Conservation (phyloP, 2,888 invertebrate species). For the Theretra japonica region DNA sequence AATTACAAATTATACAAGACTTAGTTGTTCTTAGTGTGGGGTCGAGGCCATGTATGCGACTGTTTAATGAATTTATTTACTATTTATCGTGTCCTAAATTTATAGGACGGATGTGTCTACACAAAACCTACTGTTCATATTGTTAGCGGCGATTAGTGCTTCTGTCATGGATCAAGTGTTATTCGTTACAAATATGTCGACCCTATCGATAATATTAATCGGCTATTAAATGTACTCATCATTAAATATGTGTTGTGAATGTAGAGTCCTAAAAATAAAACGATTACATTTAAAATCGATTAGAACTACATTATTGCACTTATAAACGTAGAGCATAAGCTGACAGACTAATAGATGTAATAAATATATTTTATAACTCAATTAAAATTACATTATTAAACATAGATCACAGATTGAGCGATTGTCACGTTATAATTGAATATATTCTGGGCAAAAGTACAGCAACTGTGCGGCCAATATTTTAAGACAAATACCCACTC, state of each 20-base stretch:
- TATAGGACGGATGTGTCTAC: not conserved
- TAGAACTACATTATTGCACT: not conserved
- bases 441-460: too few relatives aligned
- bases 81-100: not conserved
- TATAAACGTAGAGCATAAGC: too few relatives aligned
- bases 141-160: not conserved
- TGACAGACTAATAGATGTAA: not conserved
- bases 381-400: too few relatives aligned
- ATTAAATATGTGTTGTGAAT: not conserved
- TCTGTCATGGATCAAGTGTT: slow-evolving; percentile 17
- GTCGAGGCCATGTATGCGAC: too few relatives aligned
- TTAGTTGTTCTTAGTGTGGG: too few relatives aligned
- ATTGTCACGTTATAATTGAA: too few relatives aligned
- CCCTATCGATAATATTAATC: slow-evolving; percentile 2
- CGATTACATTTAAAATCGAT: not conserved
- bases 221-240: not conserved
- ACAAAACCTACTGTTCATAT: not conserved
- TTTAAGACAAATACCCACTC: too few relatives aligned
- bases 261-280: not conserved
- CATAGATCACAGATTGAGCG: too few relatives aligned
- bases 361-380: too few relatives aligned
- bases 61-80: too few relatives aligned
- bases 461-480: too few relatives aligned
- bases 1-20: too few relatives aligned
- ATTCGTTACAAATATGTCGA: not conserved